Conservation (phyloP, 1,140 invertebrate species). For the Archivesica marissinica region DNA sequence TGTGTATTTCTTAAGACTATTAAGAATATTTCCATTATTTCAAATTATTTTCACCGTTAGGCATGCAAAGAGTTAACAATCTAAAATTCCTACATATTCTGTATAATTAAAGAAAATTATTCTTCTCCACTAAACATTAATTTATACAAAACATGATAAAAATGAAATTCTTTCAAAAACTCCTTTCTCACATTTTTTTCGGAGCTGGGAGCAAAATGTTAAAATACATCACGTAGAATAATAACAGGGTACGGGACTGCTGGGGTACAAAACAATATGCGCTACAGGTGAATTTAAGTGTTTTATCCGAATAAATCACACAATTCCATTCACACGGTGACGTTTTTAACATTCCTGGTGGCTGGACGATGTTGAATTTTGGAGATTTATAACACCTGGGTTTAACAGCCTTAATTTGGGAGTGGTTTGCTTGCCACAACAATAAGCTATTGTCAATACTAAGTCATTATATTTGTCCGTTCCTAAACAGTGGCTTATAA, state of each 20-base stretch:
- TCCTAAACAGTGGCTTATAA: neutral
- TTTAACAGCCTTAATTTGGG: constrained; percentile 34
- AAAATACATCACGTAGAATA: constrained; percentile 39
- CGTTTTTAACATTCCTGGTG: constrained; percentile 34
- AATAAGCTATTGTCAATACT: constrained; percentile 33
- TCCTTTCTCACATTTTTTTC: constrained; percentile 24
- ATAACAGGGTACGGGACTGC: constrained; percentile 19
- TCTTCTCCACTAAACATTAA: too few species aligned
- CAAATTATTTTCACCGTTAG: too few species aligned
- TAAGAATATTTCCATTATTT: too few species aligned
- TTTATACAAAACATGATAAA: neutral
- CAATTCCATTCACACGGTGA: constrained; percentile 9
- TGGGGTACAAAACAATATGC: constrained; percentile 38
- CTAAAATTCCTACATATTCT: too few species aligned
- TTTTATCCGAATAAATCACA: constrained; percentile 57
- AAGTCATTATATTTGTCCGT: constrained; percentile 11
- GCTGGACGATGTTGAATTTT: constrained; percentile 32
- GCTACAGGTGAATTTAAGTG: constrained; percentile 53
- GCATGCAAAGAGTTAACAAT: too few species aligned
- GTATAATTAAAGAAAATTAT: too few species aligned
- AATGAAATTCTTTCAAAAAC: constrained; percentile 15
- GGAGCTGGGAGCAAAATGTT: neutral
- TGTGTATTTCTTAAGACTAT: too few species aligned
- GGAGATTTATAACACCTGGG: constrained; percentile 48
- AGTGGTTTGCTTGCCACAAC: neutral